Percentiles rank a stretch among this genome's conserved stretches.
phyloP scores from a whole-genome alignment of 2,797 vertebrate genomes.

The Octomys mimax region DNA sequence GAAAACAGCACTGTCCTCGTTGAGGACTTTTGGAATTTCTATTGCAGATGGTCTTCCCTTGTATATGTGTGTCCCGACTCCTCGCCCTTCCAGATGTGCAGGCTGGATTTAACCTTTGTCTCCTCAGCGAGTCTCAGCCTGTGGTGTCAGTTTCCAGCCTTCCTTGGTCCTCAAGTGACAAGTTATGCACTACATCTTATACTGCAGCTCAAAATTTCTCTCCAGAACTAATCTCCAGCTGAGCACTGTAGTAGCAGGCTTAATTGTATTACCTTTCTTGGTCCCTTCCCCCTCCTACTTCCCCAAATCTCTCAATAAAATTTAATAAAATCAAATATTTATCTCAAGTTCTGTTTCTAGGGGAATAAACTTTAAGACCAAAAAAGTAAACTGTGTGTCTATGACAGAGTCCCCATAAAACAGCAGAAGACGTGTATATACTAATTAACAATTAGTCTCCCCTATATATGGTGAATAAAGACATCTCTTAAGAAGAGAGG shows the following conservation, averaged over 20 bases:
- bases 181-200: not conserved
- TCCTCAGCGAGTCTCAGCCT: not conserved
- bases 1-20: not conserved
- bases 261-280: not conserved
- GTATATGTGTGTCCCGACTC: not conserved
- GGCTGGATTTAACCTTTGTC: not conserved
- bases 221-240: not conserved
- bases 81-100: not conserved
- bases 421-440: not conserved
- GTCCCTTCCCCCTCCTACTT: not conserved
- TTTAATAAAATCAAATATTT: slow-evolving; percentile 29
- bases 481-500: not conserved
- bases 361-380: not conserved
- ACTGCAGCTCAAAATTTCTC: not conserved
- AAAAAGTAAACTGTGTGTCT: not conserved
- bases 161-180: not conserved
- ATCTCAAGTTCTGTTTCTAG: not conserved
- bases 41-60: not conserved
- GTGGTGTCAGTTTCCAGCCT: not conserved
- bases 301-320: not conserved
- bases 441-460: not conserved
- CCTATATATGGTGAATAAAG: not conserved
- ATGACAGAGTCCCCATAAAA: not conserved
- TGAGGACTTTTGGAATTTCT: not conserved
- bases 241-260: not conserved